Evolutionary conservation across 1,140 invertebrate species (phyloP).

Genomic region (Trigoniulus corallinus): DNA sequence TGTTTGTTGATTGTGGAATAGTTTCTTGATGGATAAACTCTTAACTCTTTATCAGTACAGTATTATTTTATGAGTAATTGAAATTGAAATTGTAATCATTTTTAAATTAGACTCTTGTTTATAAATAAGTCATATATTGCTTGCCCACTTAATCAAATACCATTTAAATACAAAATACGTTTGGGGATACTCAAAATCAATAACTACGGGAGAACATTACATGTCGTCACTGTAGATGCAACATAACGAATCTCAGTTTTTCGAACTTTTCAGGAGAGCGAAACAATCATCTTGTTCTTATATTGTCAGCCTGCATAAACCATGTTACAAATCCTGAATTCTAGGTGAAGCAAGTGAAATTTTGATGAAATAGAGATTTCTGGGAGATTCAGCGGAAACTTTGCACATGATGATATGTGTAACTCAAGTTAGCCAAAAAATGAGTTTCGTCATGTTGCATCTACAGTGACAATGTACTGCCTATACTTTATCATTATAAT

Average conservation of each 20-base stretch:
- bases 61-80: too few species aligned
- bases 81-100: too few species aligned
- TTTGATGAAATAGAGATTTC: neutral
- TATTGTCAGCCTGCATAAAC: neutral
- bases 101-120: too few species aligned
- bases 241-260: neutral
- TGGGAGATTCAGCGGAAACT: neutral
- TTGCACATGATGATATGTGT: neutral
- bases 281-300: neutral
- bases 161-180: too few species aligned
- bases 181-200: too few species aligned
- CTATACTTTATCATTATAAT: too few species aligned
- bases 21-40: too few species aligned
- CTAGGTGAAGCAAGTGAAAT: neutral
- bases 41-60: too few species aligned
- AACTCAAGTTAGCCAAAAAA: neutral
- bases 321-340: neutral
- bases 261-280: neutral
- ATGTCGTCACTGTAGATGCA: neutral
- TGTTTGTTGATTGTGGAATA: too few species aligned
- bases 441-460: neutral
- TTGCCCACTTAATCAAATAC: too few species aligned
- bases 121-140: too few species aligned
- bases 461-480: neutral
- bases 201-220: too few species aligned